These are phyloP conservation scores for Kobus ellipsiprymnus DNA, from an alignment of 2,113 vertebrate genomes.

Conservation along the genomic window DNA sequence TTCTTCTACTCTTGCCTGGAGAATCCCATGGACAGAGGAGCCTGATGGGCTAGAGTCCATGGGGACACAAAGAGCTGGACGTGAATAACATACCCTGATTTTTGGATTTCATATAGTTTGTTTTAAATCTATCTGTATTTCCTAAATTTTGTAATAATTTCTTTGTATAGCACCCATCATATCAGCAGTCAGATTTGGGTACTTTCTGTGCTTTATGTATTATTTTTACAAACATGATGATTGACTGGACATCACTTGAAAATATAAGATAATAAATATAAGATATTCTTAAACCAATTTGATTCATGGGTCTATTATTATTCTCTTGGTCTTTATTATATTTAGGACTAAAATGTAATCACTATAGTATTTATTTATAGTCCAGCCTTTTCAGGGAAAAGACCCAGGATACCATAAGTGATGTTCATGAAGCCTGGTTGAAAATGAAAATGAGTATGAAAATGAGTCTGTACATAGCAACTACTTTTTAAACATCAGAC, in stretches of 20 bases:
- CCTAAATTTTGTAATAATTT: background rate
- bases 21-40: background rate
- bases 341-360: conserved; percentile 2
- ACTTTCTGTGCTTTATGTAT: background rate
- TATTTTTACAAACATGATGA: background rate
- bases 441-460: conserved; percentile 37
- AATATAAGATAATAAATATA: background rate
- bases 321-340: background rate
- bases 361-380: conserved; percentile 12
- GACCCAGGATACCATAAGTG: conserved; percentile 15
- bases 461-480: conserved; percentile 65
- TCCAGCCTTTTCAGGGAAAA: conserved; percentile 33
- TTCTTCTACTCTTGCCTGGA: background rate
- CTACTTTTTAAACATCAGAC: conserved; percentile 57
- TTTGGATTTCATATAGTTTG: background rate
- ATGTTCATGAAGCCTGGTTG: conserved; percentile 45
- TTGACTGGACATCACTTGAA: background rate
- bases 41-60: background rate
- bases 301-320: background rate
- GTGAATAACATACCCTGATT: background rate
- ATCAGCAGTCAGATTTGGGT: background rate
- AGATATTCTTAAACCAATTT: background rate
- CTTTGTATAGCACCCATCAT: background rate
- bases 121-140: conserved; percentile 5
- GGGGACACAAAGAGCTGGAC: background rate